Percentiles rank a stretch among this genome's conserved stretches.
phyloP scores from a whole-genome alignment of 2,888 invertebrate species.

The Catocala nupta region DNA sequence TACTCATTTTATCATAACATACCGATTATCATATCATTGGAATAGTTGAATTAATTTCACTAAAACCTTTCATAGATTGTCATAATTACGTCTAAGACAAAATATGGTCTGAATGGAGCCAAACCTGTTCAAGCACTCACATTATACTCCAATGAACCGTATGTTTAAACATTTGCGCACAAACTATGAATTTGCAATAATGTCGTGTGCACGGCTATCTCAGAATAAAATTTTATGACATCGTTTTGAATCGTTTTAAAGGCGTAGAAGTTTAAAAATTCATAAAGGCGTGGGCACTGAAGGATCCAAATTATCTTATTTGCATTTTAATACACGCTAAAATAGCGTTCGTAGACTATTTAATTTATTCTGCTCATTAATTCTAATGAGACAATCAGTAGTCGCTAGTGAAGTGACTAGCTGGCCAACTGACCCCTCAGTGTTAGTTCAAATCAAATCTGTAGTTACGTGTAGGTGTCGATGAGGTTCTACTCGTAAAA shows the following conservation, averaged over 20 bases:
- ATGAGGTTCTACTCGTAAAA: not conserved
- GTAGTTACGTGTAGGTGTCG: slow-evolving; percentile 27
- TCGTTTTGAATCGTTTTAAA: slow-evolving; percentile 33
- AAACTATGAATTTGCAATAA: slow-evolving; percentile 47
- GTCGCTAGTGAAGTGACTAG: slow-evolving; percentile 31
- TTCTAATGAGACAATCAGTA: slow-evolving; percentile 52
- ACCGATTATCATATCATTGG: slow-evolving; percentile 39
- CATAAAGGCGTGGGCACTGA: slow-evolving; percentile 40
- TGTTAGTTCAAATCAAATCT: slow-evolving; percentile 18
- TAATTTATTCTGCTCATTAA: slow-evolving; percentile 53
- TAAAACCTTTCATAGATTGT: slow-evolving; percentile 47
- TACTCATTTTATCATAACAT: slow-evolving; percentile 26
- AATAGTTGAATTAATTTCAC: slow-evolving; percentile 45
- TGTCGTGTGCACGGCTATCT: slow-evolving; percentile 36
- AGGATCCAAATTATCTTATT: slow-evolving; percentile 50
- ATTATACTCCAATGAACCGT: slow-evolving; percentile 17
- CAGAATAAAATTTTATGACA: slow-evolving; percentile 42
- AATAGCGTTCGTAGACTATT: slow-evolving; percentile 36
- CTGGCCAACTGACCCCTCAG: slow-evolving; percentile 40
- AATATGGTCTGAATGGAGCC: not conserved
- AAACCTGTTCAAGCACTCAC: slow-evolving; percentile 23
- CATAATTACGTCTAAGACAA: slow-evolving; percentile 29
- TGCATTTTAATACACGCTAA: slow-evolving; percentile 52
- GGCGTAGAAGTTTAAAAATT: slow-evolving; percentile 50
- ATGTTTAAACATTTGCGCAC: slow-evolving; percentile 30